Base-by-base conservation (phyloP, 2,888 invertebrate species). In the Sepioteuthis lessoniana region DNA sequence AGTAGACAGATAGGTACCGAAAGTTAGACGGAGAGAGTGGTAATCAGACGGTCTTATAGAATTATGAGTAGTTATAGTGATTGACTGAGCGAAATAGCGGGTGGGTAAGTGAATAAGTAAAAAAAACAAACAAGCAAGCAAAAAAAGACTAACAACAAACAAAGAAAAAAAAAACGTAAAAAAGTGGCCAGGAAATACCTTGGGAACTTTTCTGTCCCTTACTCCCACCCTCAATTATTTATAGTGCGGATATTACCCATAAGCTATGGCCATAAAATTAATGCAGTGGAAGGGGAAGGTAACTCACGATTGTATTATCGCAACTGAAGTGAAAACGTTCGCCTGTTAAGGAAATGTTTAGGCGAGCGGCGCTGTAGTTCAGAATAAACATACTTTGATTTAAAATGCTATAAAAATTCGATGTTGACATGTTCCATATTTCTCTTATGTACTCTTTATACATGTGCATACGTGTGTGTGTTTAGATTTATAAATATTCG, bases 201-300 rank as follows among this genome's bases (percentile, higher is more conserved):
- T 76, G n/a, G 76, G n/a, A n/a, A 35, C 76, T 35, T 76, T 76
- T 76, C n/a, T 76, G n/a, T 76, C 76, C n/a, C n/a, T 76, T 16
- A 76, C 76, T 35, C 76, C n/a, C 76, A 76, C 76, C n/a, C 19
- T 76, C n/a, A 76, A 76, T 76, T 76, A 76, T 76, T 76, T 76
- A 76, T n/a, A 35, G 76, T 35, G 76, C 76, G 19, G 76, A 76
- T 76, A 76, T 76, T 76, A n/a, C 35, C 76, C 76, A 76, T 76
- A 76, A 35, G 76, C 76, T 76, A 76, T n/a, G 76, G 76, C n/a
- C 76, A 76, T 76, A 76, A 76, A 76, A 76, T 35, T 76, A 76
- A 76, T 76, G n/a, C 76, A 76, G 76, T 76, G 76, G 76, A 76
- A 76, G n/a, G 76, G 76, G 76, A 76, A 76, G 76, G n/a, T 76